Percentiles rank a stretch among this genome's conserved stretches.
These are phyloP conservation scores for Pachycephus smyrnensis DNA, from an alignment of 2,888 invertebrate genomes.

Conservation along the genomic window DNA sequence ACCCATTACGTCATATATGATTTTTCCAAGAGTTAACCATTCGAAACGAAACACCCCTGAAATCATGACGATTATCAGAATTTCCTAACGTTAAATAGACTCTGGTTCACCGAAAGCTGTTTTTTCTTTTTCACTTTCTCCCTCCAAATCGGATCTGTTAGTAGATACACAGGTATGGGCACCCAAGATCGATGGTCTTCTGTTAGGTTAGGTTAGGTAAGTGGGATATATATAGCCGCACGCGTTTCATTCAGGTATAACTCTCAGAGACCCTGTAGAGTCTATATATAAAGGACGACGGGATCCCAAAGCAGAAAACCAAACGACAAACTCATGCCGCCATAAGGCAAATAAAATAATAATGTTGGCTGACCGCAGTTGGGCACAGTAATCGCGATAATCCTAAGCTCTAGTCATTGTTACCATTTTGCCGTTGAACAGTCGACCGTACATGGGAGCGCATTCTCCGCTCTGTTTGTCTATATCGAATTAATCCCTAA, in stretches of 20 bases:
- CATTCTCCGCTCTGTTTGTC: conserved; percentile 5
- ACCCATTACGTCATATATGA: too few relatives aligned
- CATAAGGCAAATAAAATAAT: conserved; percentile 37
- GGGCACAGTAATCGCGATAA: conserved; percentile 35
- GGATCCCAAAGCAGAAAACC: conserved; percentile 13
- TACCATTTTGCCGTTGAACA: conserved; percentile 30
- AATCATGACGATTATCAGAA: too few relatives aligned
- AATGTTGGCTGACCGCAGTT: conserved; percentile 25
- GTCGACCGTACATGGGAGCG: not conserved
- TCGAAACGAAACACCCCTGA: too few relatives aligned
- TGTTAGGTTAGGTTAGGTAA: not conserved
- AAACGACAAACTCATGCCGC: conserved; percentile 26
- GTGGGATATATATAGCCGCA: not conserved
- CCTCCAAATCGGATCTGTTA: not conserved
- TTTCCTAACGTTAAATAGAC: not conserved
- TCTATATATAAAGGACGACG: conserved; percentile 7
- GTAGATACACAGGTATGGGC: not conserved
- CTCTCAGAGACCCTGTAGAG: conserved; percentile 9
- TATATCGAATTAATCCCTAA: conserved; percentile 28
- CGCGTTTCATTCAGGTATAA: not conserved
- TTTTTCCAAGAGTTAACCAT: too few relatives aligned
- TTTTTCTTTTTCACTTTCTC: not conserved
- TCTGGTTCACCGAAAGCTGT: not conserved
- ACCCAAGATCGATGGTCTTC: not conserved
- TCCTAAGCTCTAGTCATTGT: conserved; percentile 35